Conservation (phyloP, 2,797 vertebrate genomes). For the Margarornis squamiger region DNA sequence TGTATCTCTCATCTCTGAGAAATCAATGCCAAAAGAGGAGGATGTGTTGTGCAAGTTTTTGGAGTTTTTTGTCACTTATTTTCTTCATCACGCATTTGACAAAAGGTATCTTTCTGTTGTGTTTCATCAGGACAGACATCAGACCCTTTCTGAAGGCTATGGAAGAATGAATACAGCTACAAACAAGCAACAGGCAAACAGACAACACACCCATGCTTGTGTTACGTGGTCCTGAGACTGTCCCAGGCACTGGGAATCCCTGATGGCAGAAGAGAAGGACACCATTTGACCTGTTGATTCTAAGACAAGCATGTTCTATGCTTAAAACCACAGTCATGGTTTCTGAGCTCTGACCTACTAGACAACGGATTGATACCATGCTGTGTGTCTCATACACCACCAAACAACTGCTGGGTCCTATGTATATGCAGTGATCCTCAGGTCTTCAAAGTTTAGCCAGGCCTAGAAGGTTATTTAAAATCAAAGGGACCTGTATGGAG, state of each 20-base stretch:
- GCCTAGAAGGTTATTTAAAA: background rate
- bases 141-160: background rate
- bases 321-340: background rate
- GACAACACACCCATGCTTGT: background rate
- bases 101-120: background rate
- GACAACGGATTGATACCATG: background rate
- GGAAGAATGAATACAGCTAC: background rate
- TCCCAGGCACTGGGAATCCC: background rate
- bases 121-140: background rate
- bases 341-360: background rate
- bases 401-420: background rate
- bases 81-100: background rate
- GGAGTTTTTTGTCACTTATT: background rate
- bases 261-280: background rate
- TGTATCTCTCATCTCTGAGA: background rate
- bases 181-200: background rate
- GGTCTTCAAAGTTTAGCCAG: background rate
- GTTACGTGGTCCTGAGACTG: background rate
- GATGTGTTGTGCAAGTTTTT: background rate
- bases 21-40: background rate
- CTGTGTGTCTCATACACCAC: fast-evolving
- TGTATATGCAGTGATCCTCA: background rate
- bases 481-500: background rate
- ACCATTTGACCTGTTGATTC: background rate
- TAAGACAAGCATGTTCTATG: background rate